Conservation (phyloP, 2,888 invertebrate genomes). For the Drosophila glabriapex region DNA sequence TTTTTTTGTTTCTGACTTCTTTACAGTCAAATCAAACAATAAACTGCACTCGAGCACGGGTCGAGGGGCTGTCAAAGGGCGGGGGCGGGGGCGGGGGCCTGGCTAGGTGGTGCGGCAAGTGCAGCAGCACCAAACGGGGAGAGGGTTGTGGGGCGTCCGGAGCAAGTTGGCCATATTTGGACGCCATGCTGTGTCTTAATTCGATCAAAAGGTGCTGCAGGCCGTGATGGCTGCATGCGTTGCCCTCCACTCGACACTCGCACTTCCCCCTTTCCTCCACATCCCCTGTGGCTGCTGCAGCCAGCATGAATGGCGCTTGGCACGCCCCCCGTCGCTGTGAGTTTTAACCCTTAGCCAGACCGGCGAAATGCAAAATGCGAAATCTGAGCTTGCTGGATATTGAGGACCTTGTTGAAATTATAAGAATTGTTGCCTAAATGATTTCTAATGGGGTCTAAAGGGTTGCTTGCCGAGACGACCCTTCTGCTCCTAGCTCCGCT, state of each 20-base stretch:
- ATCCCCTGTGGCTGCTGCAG: slow-evolving; percentile 14
- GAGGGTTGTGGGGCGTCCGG: background rate
- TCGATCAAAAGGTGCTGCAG: slow-evolving; percentile 70
- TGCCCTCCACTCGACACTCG: slow-evolving; percentile 27
- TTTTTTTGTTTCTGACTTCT: slow-evolving; percentile 2
- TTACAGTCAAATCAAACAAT: slow-evolving; percentile 69
- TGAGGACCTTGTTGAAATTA: slow-evolving; percentile 58
- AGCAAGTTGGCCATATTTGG: slow-evolving; percentile 79
- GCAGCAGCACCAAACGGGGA: background rate
- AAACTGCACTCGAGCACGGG: slow-evolving; percentile 79
- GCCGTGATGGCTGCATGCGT: slow-evolving; percentile 58
- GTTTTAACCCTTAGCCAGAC: slow-evolving; percentile 47
- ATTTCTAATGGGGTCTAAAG: slow-evolving; percentile 68
- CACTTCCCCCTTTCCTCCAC: slow-evolving; percentile 8
- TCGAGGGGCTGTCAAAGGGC: slow-evolving; percentile 1
- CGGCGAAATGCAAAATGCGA: slow-evolving; percentile 6
- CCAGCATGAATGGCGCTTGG: slow-evolving; percentile 64
- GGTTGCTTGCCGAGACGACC: slow-evolving; percentile 32
- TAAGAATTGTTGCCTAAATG: slow-evolving; percentile 77
- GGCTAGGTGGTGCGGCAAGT: slow-evolving; percentile 22
- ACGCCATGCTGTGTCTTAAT: slow-evolving; percentile 80
- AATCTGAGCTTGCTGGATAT: slow-evolving; percentile 11
- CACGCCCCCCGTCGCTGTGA: slow-evolving; percentile 61
- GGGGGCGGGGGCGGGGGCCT: background rate
- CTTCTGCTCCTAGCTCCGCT: slow-evolving; percentile 5